phyloP scores from a whole-genome alignment of 1,140 invertebrate species.

The Drosophila auraria region DNA sequence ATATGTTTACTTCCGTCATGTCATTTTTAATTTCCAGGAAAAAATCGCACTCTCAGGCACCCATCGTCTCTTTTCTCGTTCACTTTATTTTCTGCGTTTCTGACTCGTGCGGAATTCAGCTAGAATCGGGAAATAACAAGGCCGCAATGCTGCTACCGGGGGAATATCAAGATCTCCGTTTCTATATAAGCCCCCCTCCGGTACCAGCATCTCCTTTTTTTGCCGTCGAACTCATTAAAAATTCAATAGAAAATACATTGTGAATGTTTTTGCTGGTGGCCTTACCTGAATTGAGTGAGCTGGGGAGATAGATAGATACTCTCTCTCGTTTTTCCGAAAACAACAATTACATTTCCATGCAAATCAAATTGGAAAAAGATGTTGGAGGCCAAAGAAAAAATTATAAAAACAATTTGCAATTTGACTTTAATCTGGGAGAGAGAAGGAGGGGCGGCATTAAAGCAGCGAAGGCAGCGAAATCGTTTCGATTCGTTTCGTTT shows the following conservation, averaged over 20 bases:
- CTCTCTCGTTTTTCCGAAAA: slow-evolving; percentile 2
- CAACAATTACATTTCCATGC: slow-evolving; percentile 79
- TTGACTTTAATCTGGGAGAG: slow-evolving; percentile 42
- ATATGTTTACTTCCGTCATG: slow-evolving; percentile 12
- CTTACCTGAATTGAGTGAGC: slow-evolving; percentile 5
- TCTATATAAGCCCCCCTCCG: slow-evolving; percentile 4
- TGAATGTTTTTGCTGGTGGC: slow-evolving; percentile 31
- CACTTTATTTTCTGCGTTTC: neutral
- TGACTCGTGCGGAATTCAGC: slow-evolving; percentile 1
- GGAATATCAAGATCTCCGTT: slow-evolving; percentile 49
- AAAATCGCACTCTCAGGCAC: slow-evolving; percentile 8
- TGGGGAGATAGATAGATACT: slow-evolving; percentile 9
- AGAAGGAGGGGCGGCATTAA: slow-evolving; percentile 17
- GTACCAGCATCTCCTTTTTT: neutral
- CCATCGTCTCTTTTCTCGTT: neutral
- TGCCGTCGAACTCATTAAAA: slow-evolving; percentile 70
- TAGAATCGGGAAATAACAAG: slow-evolving; percentile 26
- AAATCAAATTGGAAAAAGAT: slow-evolving; percentile 77
- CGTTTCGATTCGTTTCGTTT: slow-evolving; percentile 11
- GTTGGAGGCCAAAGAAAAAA: slow-evolving; percentile 38
- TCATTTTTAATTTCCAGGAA: slow-evolving; percentile 41
- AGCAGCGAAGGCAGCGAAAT: slow-evolving; percentile 18
- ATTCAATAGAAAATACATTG: slow-evolving; percentile 81
- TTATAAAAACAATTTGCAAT: slow-evolving; percentile 78
- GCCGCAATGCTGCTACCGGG: slow-evolving; percentile 12